Base-by-base conservation (phyloP, 2,113 vertebrate species). In the Caloenas nicobarica region DNA sequence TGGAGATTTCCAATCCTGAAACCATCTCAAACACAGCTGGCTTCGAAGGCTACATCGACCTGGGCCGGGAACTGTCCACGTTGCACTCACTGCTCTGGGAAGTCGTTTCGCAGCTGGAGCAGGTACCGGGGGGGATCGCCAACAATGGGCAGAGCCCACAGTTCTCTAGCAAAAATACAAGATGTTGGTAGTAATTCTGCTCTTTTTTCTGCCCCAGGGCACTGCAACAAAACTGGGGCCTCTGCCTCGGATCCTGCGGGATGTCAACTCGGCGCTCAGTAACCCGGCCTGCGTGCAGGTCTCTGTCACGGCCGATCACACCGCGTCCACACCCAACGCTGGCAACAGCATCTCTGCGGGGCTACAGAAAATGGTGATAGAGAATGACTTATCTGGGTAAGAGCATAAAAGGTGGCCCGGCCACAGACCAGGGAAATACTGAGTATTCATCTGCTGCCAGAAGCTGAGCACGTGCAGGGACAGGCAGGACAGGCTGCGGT, bases 331-430 rank as follows among this genome's bases (percentile, higher is more conserved):
- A 0, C 98, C 99, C 0, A 98, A 93, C 4, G 97, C 99, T 0
- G 86, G 98, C 94, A 98, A 98, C 97, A 99, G 99, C 97, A 98
- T 99, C 97, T 99, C 99, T 2, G 98, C 98, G 0, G 99, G 99
- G 54, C 98, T 99, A 44, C 99, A 99, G 97, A 99, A 99, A 98
- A 99, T 99, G 99, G 98, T 99, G 93, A 99, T 99, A 25, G 99
- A 99, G 96, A 99, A 98, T 11, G 99, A 99, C 73, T 97, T 99
- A 19, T 98, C 99, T 81, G 99, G 99, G 99, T 99, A 98, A 98
- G 98, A 93, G 56, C 73, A 69, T 31, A 9, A 61, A 1, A 16
- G 3, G 56, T 29, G 66, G 64, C 81, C 72, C 62, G 70, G 40
- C 73, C 68, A 16, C 50, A 26, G 78, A 23, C 8, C 73, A 42